phyloP scores from a whole-genome alignment of 2,113 vertebrate genomes.

The Chascanopsetta lugubris region DNA sequence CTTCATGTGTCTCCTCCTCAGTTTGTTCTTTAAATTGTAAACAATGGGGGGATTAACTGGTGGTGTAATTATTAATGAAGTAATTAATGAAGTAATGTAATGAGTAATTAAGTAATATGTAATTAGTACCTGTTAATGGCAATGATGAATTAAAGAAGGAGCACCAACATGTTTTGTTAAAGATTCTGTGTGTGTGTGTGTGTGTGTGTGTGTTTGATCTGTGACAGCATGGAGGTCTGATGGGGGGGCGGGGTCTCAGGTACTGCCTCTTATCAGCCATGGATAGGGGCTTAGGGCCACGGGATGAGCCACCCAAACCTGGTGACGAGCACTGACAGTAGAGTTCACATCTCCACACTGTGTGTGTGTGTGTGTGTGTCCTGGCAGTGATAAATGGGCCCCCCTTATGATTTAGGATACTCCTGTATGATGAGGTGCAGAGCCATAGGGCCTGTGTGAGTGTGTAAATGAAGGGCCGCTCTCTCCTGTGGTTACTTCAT shows the following conservation, averaged over 20 bases:
- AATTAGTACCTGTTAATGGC: slow-evolving; percentile 41
- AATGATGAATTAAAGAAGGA: slow-evolving; percentile 42
- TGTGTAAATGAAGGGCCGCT: slow-evolving; percentile 33
- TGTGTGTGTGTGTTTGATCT: slow-evolving; percentile 48
- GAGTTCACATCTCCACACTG: slow-evolving; percentile 53
- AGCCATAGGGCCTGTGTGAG: slow-evolving; percentile 40
- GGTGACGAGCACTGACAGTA: slow-evolving; percentile 66
- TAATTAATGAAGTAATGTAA: neutral
- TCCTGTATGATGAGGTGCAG: slow-evolving; percentile 65
- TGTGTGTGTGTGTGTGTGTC: slow-evolving; percentile 37
- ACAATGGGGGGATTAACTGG: neutral
- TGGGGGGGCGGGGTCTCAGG: slow-evolving; percentile 56
- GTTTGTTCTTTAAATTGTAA: too few relatives aligned
- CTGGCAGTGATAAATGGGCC: slow-evolving; percentile 77
- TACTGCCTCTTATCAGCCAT: slow-evolving; percentile 71
- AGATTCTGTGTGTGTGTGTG: slow-evolving; percentile 22
- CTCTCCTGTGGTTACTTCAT: slow-evolving; percentile 54
- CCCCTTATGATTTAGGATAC: slow-evolving; percentile 67
- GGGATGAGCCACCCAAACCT: slow-evolving; percentile 33
- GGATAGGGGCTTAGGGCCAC: slow-evolving; percentile 51
- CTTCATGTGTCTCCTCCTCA: too few relatives aligned
- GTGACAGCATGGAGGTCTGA: slow-evolving; percentile 60
- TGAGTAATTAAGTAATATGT: slow-evolving; percentile 32
- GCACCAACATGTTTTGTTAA: slow-evolving; percentile 15
- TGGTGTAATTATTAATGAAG: slow-evolving; percentile 14